Evolutionary conservation across 2,888 invertebrate species (phyloP), one percentile per base, ranked within the genome.

Genomic region (Yponomeuta evonymella): DNA sequence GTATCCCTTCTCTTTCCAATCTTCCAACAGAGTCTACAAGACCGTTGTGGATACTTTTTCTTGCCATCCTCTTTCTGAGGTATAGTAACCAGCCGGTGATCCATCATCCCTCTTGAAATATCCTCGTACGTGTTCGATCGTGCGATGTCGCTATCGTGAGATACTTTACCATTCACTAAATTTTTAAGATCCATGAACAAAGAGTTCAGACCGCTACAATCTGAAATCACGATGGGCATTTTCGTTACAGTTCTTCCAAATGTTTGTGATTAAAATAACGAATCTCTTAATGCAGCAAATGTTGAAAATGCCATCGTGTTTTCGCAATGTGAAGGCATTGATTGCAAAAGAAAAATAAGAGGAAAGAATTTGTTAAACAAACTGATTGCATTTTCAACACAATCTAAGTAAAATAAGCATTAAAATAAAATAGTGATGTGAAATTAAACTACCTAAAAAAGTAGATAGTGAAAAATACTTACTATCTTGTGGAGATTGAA

Each of bases 251-350:
- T 77, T 70, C 51, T 48, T 30, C 51, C 4, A 58, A 15, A 15
- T 11, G 9, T n/a, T 58, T 63, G 12, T 70, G 5, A 29, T 33
- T 72, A 75, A 76, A 75, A 79, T 74, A 76, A 74, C 74, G 75
- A 71, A 74, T 72, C 65, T 74, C 76, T 71, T 81, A 79, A 73
- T 71, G 70, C 69, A 73, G 75, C 74, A 82, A 58, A 87, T 90
- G 92, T 91, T 91, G 92, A 92, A 92, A 92, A 92, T 92, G 92
- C 92, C 92, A 90, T 91, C 92, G 88, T 92, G 92, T 89, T 92
- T 92, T 88, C 91, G 87, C 84, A 83, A 80, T 77, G 79, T 79
- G 78, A 84, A 84, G 82, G 82, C 78, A 79, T 86, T 58, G 15
- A 58, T 43, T 85, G 85, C 85, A 87, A 90, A 85, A 84, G 83